Conservation (phyloP, 2,888 invertebrate genomes). For the Epistrophe eligans region DNA sequence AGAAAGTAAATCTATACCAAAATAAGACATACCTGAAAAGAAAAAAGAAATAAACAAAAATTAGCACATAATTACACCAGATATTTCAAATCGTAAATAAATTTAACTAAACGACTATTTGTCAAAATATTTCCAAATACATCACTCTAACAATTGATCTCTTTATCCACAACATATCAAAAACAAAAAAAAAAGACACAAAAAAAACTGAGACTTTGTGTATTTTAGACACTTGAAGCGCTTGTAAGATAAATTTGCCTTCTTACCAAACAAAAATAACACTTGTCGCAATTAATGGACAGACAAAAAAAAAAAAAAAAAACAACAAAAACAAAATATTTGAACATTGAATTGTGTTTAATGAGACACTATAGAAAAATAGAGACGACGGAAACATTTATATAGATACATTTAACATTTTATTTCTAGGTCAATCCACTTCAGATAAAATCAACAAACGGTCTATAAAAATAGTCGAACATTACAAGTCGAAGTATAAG, state of each 20-base stretch:
- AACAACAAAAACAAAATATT: neutral
- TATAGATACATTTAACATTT: slow-evolving; percentile 26
- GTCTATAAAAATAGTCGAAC: slow-evolving; percentile 30
- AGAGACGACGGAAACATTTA: slow-evolving; percentile 34
- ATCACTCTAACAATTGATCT: slow-evolving; percentile 52
- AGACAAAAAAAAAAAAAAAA: slow-evolving; percentile 15
- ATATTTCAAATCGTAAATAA: neutral
- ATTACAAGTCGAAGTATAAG: slow-evolving; percentile 29
- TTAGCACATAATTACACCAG: slow-evolving; percentile 30
- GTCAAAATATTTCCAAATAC: slow-evolving; percentile 22
- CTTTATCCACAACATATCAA: slow-evolving; percentile 36
- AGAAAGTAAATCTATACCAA: slow-evolving; percentile 2
- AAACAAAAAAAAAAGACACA: neutral
- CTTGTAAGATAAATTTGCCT: slow-evolving; percentile 54
- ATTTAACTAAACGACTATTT: slow-evolving; percentile 2
- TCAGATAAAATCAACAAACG: slow-evolving; percentile 43
- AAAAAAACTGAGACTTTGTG: slow-evolving; percentile 29
- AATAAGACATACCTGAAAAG: slow-evolving; percentile 64
- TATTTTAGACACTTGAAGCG: slow-evolving; percentile 38
- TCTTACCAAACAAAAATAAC: slow-evolving; percentile 19
- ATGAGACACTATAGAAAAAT: slow-evolving; percentile 44
- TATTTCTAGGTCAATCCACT: slow-evolving; percentile 72
- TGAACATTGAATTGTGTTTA: slow-evolving; percentile 45
- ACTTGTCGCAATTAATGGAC: slow-evolving; percentile 69
- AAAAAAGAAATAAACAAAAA: slow-evolving; percentile 36